A percentile compares a stretch with the other conserved stretches of the same genome.
phyloP scores from a whole-genome alignment of 2,797 vertebrate species.

The Neosilurus mollespiculum region DNA sequence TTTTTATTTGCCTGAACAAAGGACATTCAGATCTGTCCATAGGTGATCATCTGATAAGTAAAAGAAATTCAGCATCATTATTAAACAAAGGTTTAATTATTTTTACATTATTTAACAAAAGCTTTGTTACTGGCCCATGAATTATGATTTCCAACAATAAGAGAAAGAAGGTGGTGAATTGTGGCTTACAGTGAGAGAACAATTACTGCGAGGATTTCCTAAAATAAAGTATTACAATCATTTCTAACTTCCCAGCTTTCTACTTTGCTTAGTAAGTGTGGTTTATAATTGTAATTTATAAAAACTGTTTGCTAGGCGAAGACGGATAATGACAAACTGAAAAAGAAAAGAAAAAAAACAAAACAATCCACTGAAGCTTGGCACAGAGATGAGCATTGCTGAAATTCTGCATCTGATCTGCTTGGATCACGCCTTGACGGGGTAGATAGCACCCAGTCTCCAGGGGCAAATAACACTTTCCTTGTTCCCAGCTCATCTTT shows the following conservation, averaged over 20 bases:
- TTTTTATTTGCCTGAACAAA: background rate
- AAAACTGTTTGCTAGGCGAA: background rate
- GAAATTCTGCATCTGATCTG: conserved; percentile 75
- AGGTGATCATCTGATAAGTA: background rate
- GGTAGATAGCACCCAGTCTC: conserved; percentile 58
- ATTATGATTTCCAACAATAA: background rate
- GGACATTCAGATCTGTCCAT: background rate
- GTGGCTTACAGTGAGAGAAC: background rate
- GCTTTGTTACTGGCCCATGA: background rate
- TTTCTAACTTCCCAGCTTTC: background rate
- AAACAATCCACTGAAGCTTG: conserved; percentile 58
- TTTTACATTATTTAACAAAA: too few species aligned
- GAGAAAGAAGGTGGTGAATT: background rate
- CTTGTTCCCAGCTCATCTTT: conserved; percentile 30
- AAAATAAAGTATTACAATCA: background rate
- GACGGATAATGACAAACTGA: background rate
- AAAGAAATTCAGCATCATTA: background rate
- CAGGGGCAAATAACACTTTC: conserved; percentile 25
- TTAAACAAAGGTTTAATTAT: background rate
- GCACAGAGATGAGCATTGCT: conserved; percentile 71
- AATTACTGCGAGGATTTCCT: background rate
- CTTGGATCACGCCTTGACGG: conserved; percentile 65
- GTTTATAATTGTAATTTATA: background rate
- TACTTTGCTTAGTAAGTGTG: background rate
- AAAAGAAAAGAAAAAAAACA: conserved; percentile 15